Evolutionary conservation across 2,797 vertebrate genomes (phyloP).

Genomic region (Moxostoma hubbsi): DNA sequence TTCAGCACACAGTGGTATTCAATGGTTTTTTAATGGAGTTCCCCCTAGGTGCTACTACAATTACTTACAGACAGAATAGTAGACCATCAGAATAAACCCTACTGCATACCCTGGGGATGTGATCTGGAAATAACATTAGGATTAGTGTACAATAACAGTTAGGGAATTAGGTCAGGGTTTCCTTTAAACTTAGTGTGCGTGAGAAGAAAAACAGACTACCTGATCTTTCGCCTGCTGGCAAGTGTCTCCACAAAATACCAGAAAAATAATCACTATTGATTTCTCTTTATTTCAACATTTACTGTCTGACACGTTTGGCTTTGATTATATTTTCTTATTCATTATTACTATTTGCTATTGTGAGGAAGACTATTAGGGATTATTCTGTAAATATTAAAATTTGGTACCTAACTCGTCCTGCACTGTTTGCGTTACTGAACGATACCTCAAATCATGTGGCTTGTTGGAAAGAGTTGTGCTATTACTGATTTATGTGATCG

Average conservation of each 20-base stretch:
- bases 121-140: conserved; percentile 49
- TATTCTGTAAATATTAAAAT: too few relatives aligned
- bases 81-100: not conserved
- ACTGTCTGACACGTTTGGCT: not conserved
- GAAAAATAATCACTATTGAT: not conserved
- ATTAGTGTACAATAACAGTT: conserved; percentile 42
- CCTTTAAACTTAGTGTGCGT: not conserved
- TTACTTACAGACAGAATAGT: conserved; percentile 36
- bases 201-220: conserved; percentile 40
- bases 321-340: not conserved
- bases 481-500: not conserved
- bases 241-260: not conserved
- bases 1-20: conserved; percentile 20
- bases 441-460: not conserved
- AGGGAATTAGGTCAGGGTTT: conserved; percentile 41
- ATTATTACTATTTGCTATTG: not conserved
- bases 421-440: not conserved
- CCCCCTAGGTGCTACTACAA: conserved; percentile 37
- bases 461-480: not conserved
- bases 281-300: conserved; percentile 7
- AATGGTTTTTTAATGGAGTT: conserved; percentile 43
- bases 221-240: conserved; percentile 19
- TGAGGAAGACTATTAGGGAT: too few relatives aligned
- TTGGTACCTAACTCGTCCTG: too few relatives aligned
- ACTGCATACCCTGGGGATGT: conserved; percentile 11